These are phyloP conservation scores for Channa striata DNA, from an alignment of 2,797 vertebrate species.

Conservation along the genomic window DNA sequence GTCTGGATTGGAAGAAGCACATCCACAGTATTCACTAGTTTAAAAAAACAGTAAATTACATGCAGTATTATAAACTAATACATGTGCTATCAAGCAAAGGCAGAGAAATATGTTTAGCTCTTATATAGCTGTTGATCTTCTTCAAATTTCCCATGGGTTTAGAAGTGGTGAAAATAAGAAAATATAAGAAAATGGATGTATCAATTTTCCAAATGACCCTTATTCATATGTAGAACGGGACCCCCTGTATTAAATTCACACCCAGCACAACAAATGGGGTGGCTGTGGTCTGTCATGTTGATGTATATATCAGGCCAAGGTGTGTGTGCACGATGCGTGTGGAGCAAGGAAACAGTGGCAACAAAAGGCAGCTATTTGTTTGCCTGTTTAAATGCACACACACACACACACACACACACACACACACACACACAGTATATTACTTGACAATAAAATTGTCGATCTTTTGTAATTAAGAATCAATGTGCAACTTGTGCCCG, in stretches of 20 bases:
- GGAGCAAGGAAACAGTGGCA: constrained; percentile 76
- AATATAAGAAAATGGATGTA: constrained; percentile 70
- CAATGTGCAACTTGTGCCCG: neutral
- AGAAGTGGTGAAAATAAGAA: constrained; percentile 51
- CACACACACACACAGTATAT: neutral
- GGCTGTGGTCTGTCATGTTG: constrained; percentile 82
- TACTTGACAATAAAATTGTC: neutral
- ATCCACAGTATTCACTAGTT: neutral
- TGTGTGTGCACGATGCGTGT: constrained; percentile 58
- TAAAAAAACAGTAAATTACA: constrained; percentile 4
- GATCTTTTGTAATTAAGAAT: neutral
- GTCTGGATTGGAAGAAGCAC: neutral
- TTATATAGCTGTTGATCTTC: constrained; percentile 33
- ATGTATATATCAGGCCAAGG: constrained; percentile 74
- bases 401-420: constrained; percentile 18
- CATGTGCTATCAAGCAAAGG: constrained; percentile 15
- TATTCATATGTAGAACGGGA: constrained; percentile 81
- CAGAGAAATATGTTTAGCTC: constrained; percentile 10
- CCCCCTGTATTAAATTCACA: constrained; percentile 80
- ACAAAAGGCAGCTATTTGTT: constrained; percentile 86
- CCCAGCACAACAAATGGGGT: constrained; percentile 82
- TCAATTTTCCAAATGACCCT: constrained; percentile 82
- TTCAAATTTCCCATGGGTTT: constrained; percentile 35
- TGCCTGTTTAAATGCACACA: constrained; percentile 66
- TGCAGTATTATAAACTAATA: constrained; percentile 3